These are phyloP conservation scores for Coenonympha glycerion DNA, from an alignment of 2,888 invertebrate species.

Conservation along the genomic window DNA sequence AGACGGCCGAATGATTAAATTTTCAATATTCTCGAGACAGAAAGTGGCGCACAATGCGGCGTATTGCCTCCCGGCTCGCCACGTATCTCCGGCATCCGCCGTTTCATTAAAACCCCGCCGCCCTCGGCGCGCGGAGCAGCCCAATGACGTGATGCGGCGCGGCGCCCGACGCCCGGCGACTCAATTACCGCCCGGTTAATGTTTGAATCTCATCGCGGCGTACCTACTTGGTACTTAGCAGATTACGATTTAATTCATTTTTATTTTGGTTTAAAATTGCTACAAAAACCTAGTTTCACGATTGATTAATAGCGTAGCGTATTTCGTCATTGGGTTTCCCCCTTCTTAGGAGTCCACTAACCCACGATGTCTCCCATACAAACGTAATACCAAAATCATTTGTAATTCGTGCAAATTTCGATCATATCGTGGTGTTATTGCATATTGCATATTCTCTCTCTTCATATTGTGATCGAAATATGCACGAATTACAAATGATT, in stretches of 20 bases:
- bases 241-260: not conserved
- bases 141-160: constrained; percentile 32
- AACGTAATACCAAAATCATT: too few relatives aligned
- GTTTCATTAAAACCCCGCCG: constrained; percentile 59
- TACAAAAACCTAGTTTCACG: too few relatives aligned
- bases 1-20: constrained; percentile 56
- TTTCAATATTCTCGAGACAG: constrained; percentile 68
- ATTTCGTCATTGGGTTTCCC: too few relatives aligned
- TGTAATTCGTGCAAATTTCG: too few relatives aligned
- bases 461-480: too few relatives aligned
- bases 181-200: constrained; percentile 62
- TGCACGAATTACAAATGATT: too few relatives aligned
- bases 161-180: constrained; percentile 36
- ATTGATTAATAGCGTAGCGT: too few relatives aligned
- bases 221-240: constrained; percentile 31
- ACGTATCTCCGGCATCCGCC: constrained; percentile 71
- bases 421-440: too few relatives aligned
- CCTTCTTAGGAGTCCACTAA: too few relatives aligned
- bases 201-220: constrained; percentile 43
- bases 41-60: constrained; percentile 68
- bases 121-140: constrained; percentile 36
- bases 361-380: too few relatives aligned
- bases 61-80: constrained; percentile 61
- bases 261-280: too few relatives aligned
- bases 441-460: too few relatives aligned